Percentiles rank a stretch among this genome's conserved stretches.
These are phyloP conservation scores for Cyclopterus lumpus DNA, from an alignment of 2,797 vertebrate species.

Conservation along the genomic window DNA sequence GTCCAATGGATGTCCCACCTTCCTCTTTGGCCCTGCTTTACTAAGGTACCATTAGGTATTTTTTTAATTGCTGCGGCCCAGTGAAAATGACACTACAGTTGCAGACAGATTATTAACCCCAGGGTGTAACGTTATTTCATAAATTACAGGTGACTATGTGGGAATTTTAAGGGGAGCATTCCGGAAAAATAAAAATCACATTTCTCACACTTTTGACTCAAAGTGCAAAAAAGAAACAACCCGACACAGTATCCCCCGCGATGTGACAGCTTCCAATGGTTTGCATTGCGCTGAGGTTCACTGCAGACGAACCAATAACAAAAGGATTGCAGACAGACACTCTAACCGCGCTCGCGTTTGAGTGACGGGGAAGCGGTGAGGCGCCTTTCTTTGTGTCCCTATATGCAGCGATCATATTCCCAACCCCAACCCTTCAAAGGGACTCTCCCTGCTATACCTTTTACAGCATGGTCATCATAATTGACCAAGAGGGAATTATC, in stretches of 20 bases:
- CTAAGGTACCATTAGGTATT: background rate
- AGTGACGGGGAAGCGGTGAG: slow-evolving; percentile 45
- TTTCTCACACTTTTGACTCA: slow-evolving; percentile 35
- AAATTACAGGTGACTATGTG: slow-evolving; percentile 24
- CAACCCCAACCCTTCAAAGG: slow-evolving; percentile 14
- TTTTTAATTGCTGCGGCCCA: background rate
- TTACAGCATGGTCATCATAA: slow-evolving; percentile 22
- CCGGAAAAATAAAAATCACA: slow-evolving; percentile 6
- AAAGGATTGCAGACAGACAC: slow-evolving; percentile 30
- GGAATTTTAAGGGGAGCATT: slow-evolving; percentile 2
- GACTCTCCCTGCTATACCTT: slow-evolving; percentile 5
- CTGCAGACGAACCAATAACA: slow-evolving; percentile 24
- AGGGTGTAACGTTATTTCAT: slow-evolving; percentile 40
- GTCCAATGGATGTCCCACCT: background rate
- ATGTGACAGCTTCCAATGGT: slow-evolving; percentile 24
- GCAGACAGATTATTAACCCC: slow-evolving; percentile 50
- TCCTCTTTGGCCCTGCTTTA: background rate
- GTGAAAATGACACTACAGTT: slow-evolving; percentile 39
- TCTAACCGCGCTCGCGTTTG: slow-evolving; percentile 19
- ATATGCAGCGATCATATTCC: slow-evolving; percentile 52
- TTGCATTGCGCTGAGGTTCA: slow-evolving; percentile 28
- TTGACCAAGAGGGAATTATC: slow-evolving; percentile 37
- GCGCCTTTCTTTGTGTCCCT: slow-evolving; percentile 39
- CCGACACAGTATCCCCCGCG: slow-evolving; percentile 32
- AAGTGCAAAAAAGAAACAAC: slow-evolving; percentile 12